Percentiles rank a stretch among this genome's conserved stretches.
These are phyloP conservation scores for Cosmorhoe ocellata DNA, from an alignment of 2,888 invertebrate genomes.

Conservation along the genomic window DNA sequence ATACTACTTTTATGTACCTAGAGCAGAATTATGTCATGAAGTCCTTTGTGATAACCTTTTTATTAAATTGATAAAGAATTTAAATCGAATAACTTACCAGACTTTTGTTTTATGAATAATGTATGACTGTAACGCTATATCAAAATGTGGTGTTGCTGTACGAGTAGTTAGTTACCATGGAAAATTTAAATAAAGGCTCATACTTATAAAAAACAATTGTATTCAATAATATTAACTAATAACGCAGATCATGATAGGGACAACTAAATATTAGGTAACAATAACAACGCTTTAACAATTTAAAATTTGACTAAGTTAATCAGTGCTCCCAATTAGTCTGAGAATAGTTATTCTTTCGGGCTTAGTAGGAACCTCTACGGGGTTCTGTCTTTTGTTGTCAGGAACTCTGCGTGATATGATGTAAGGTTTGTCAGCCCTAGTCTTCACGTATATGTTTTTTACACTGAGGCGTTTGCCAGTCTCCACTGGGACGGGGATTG, in stretches of 20 bases:
- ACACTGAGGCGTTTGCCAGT: conserved; percentile 41
- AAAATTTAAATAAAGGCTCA: neutral
- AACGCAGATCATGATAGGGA: conserved; percentile 22
- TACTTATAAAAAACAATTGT: neutral
- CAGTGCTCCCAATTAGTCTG: conserved; percentile 57
- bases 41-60: too few relatives aligned
- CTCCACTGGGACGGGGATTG: conserved; percentile 42
- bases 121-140: too few relatives aligned
- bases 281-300: conserved; percentile 32
- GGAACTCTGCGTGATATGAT: conserved; percentile 43
- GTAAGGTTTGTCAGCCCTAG: conserved; percentile 45
- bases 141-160: too few relatives aligned
- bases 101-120: too few relatives aligned
- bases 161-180: too few relatives aligned
- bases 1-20: too few relatives aligned
- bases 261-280: conserved; percentile 15
- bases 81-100: too few relatives aligned
- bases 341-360: conserved; percentile 49
- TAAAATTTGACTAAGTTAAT: conserved; percentile 32
- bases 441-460: conserved; percentile 48
- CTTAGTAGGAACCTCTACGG: conserved; percentile 40
- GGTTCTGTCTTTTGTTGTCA: conserved; percentile 42
- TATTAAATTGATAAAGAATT: too few relatives aligned
- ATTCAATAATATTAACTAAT: conserved; percentile 23
- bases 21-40: too few relatives aligned